Evolutionary conservation across 2,797 vertebrate species (phyloP).

Genomic region (Aphelocoma californica): DNA sequence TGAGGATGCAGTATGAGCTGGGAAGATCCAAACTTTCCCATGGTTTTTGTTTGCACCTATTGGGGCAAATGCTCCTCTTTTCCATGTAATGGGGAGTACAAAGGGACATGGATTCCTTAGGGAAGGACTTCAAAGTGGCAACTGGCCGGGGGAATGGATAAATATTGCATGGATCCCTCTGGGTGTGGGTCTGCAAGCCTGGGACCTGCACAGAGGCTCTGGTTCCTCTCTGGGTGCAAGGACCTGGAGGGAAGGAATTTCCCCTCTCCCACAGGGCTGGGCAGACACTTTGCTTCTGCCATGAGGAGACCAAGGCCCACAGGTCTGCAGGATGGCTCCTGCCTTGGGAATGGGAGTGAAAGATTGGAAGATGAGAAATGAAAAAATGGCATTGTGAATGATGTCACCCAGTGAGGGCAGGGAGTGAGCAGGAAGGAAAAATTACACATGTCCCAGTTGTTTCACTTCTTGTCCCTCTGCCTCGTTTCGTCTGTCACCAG

Average conservation of each 20-base stretch:
- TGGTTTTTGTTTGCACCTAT: neutral
- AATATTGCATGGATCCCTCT: neutral
- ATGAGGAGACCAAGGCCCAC: neutral
- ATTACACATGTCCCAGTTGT: neutral
- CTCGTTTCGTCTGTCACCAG: conserved; percentile 36
- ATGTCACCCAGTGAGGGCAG: neutral
- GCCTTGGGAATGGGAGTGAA: neutral
- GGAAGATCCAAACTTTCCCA: neutral
- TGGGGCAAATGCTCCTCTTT: neutral
- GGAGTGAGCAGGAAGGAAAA: conserved; percentile 25
- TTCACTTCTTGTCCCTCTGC: conserved; percentile 49
- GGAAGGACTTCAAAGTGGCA: neutral
- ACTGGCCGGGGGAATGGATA: rapidly evolving
- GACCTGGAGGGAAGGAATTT: neutral
- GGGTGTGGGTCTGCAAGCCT: neutral
- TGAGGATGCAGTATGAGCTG: neutral
- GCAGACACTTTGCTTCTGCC: rapidly evolving
- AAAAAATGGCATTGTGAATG: neutral
- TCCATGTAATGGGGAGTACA: neutral
- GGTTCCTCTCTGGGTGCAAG: neutral
- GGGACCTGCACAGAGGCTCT: neutral
- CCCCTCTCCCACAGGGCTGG: neutral
- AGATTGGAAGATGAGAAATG: neutral
- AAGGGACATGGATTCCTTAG: rapidly evolving
- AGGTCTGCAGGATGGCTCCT: neutral